Evolutionary conservation across 2,113 vertebrate species (phyloP), one percentile per base, ranked within the genome.

Genomic region (Sapajus apella): DNA sequence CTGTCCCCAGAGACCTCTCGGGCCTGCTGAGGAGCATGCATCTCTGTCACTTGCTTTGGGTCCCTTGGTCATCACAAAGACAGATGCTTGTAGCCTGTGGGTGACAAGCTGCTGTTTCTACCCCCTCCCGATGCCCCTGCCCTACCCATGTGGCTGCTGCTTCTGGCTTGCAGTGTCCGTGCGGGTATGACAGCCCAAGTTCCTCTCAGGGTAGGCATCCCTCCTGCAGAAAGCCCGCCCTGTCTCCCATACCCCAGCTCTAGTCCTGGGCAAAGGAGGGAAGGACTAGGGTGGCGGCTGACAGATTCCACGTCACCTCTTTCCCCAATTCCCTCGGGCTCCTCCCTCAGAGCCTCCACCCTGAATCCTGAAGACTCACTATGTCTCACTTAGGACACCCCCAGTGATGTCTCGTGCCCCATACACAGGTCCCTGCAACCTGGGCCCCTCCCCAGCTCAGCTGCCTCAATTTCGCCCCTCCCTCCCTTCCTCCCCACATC

Each of bases 11-110:
- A 55, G 81, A 27, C 40, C 50, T 64, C 58, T 12, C 0, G 9
- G 23, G 2, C 8, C 20, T 2, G 2, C 68, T 50, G n/a, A 16
- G 9, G 52, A 56, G 13, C 12, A 0, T 16, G 43, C 3, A 5
- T 14, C 40, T 73, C 66, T n/a, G 76, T 32, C 50, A 2, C 61
- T 66, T 47, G 37, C 23, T 66, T 70, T 70, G 47, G 27, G 27
- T 52, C 32, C 8, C 32, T 50, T 2, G 2, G 1, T 72, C 68
- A n/a, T 35, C 0, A 8, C n/a, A 72, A 37, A 72, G 68, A 72
- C 17, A 8, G 8, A n/a, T 18, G 17, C n/a, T 37, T 18, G 21
- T 17, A 37, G 68, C 68, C 68, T 4, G 1, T 35, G 17, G 68
- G 68, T 72, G n/a, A 72, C n/a, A 64, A 64, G 25, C 35, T 35